Conservation (phyloP, 2,797 vertebrate genomes). For the Bradypus variegatus region DNA sequence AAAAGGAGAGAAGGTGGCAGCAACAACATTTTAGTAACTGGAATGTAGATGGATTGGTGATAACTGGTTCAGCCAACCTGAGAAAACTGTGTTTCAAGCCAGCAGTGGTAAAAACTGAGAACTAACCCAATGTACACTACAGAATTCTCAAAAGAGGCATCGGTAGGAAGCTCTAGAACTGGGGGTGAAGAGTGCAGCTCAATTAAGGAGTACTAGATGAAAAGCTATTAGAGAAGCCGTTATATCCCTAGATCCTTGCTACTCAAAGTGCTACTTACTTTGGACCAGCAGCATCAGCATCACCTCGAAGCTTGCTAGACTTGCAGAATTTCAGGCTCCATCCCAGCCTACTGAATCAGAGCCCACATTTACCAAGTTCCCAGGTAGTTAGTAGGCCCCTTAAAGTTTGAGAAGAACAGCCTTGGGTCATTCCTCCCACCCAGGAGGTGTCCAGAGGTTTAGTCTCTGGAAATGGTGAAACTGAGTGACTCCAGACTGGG, state of each 20-base stretch:
- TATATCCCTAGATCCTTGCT: background rate
- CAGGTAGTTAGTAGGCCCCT: background rate
- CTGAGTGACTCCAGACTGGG: background rate
- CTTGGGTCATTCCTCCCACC: background rate
- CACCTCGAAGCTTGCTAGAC: background rate
- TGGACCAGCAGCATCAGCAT: background rate
- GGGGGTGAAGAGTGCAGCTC: background rate
- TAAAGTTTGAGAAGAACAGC: background rate
- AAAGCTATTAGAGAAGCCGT: background rate
- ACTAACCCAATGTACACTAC: rapidly evolving
- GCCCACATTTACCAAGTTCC: background rate
- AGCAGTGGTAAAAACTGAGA: background rate
- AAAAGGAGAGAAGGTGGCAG: background rate
- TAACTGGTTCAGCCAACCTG: background rate
- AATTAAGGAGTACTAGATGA: background rate
- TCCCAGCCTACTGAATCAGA: background rate
- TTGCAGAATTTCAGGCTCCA: background rate
- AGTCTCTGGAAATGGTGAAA: background rate
- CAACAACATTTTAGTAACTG: background rate
- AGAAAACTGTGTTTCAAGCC: background rate
- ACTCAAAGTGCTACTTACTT: background rate
- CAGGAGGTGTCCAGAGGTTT: background rate
- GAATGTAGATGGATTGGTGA: background rate
- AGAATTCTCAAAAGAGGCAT: background rate
- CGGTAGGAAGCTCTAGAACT: background rate